Base-by-base conservation (phyloP, 2,113 vertebrate genomes). In the Nestor notabilis region DNA sequence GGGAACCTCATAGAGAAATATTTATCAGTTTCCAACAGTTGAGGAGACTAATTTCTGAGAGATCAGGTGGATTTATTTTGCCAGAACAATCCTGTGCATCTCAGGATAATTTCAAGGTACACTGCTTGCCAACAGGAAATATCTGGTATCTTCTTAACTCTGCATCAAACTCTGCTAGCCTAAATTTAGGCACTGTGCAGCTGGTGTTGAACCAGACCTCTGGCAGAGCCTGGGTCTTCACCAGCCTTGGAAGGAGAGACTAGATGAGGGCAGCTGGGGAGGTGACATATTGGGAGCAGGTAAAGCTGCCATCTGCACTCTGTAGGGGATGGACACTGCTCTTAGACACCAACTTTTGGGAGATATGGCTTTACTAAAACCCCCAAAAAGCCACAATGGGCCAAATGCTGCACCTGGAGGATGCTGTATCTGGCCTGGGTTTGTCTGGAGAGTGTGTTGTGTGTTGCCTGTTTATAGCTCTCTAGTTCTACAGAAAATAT, bases 381-480 rank as follows among this genome's bases (percentile, higher is more conserved):
- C 1, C 8, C 20, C 6, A 5, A 46, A 17, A 14, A 13, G 1
- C 0, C 3, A 10, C 1, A 0, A 66, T 8, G 8, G 12, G 17
- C 10, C 29, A 37, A 49, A 44, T 44, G 41, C 10, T 31, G 70
- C 20, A 18, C 9, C 11, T 53, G 52, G 18, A 77, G 14, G 25
- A 33, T 44, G 47, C 18, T 58, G 43, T 52, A 15, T 18, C 15
- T 58, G 43, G 17, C 27, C 87, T 2, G 1, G n/a, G 19, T 68
- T 71, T 39, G 8, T 25, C 31, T 61, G 13, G n/a, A 64, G 41
- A 20, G 20, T 50, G 11, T 19, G 20, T 12, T 10, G 31, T 77
- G 50, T 8, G 8, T 24, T 75, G 47, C 13, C 50, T 56, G 60
- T 7, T 49, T 66, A 52, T 56, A 41, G 24, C 8, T 79, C 47